Evolutionary conservation across 1,140 invertebrate species (phyloP), one percentile per base, ranked within the genome.

Genomic region (Eciton burchellii): DNA sequence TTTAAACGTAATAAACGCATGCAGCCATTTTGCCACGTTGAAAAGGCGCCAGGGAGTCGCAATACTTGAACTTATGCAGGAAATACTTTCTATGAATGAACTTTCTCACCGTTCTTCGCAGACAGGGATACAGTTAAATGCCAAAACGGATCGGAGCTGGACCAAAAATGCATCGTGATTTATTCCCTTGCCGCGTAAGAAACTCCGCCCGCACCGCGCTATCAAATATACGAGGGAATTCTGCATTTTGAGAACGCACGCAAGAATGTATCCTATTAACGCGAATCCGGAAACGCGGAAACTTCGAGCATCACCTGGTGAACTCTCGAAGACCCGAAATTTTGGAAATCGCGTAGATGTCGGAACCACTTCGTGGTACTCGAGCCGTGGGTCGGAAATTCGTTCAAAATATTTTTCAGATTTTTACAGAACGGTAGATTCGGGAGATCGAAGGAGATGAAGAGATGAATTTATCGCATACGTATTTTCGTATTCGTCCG

Each of bases 41-140:
- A 79, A 79, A 70, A 70, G 63, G 47, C 35, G 35, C 49, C 24
- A 45, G 49, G 29, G 35, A 79, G 52, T 57, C 49, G 74, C 74
- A 45, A 79, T 79, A 79, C 62, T 70, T 68, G 49, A 79, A 79
- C 43, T 70, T 79, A 56, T 56, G 49, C 49, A 57, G 74, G 49
- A 79, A 79, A 79, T 70, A 70, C 63, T 70, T 79, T 77, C 65
- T 79, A 68, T 77, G 74, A 77, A 79, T 79, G 49, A 79, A 79
- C 47, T 79, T 79, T 79, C 63, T 79, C 63, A 70, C 74, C 63
- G 35, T 29, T 56, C 65, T 56, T 79, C 63, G 63, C 68, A 63
- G 16, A 8, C 11, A 56, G 56, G 35, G 49, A 70, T 70, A 79
- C 63, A 26, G 19, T 77, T 77, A 77, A 79, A 79, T 79, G 49